Evolutionary conservation across 1,140 invertebrate genomes (phyloP).

Genomic region (Dufourea novaeangliae): DNA sequence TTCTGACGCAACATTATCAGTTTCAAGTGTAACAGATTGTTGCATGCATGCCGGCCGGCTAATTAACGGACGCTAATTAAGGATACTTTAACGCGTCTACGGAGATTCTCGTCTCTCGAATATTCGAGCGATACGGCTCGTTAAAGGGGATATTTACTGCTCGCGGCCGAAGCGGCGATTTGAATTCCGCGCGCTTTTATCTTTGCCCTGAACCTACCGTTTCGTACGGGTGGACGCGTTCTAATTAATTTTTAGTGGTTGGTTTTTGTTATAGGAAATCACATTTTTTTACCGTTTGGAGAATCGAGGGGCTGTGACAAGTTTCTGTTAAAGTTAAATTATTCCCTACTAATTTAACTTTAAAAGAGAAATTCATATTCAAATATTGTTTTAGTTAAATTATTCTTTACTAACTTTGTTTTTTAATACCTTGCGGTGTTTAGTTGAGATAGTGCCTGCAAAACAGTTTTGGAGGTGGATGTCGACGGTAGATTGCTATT

Average conservation of each 20-base stretch:
- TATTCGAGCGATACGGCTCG: neutral
- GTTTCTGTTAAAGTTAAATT: no score
- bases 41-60: neutral
- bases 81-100: neutral
- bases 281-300: no score
- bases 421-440: no score
- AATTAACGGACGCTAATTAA: constrained; percentile 34
- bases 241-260: neutral
- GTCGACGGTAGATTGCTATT: no score
- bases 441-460: no score
- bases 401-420: no score
- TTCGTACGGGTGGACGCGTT: neutral
- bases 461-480: no score
- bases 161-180: neutral
- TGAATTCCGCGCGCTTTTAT: neutral
- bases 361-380: no score
- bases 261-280: no score
- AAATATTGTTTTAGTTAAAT: no score
- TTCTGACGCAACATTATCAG: neutral
- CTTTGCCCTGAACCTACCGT: neutral
- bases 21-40: neutral
- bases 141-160: neutral
- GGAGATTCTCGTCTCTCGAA: neutral
- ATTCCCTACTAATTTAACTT: no score
- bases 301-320: no score